Conservation (phyloP, 2,113 vertebrate species). For the Mesocricetus auratus region DNA sequence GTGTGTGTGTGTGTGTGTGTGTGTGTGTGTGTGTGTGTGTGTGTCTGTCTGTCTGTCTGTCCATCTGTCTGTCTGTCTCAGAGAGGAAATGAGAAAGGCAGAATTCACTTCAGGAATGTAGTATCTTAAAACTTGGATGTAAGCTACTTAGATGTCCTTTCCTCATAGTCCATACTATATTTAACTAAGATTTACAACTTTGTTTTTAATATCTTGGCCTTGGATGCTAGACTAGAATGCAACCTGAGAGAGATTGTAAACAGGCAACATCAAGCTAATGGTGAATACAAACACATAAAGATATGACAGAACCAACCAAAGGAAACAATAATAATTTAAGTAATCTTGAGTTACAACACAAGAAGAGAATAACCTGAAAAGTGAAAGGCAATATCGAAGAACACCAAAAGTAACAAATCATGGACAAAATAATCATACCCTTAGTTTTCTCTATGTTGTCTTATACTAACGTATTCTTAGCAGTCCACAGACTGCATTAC, state of each 20-base stretch:
- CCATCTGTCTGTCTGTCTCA: too few relatives aligned
- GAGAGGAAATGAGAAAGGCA: too few relatives aligned
- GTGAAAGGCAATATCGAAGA: slow-evolving; percentile 13
- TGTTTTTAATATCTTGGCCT: not conserved
- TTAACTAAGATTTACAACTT: not conserved
- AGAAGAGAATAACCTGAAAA: slow-evolving; percentile 25
- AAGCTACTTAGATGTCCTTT: slow-evolving; percentile 27
- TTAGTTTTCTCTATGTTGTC: slow-evolving; percentile 26
- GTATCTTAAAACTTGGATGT: not conserved
- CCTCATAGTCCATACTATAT: not conserved
- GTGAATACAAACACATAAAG: slow-evolving; percentile 44
- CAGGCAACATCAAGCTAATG: slow-evolving; percentile 3
- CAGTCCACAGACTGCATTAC: slow-evolving; percentile 38
- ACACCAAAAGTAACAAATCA: slow-evolving; percentile 22
- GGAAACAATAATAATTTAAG: not conserved
- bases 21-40: too few relatives aligned
- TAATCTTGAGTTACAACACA: not conserved
- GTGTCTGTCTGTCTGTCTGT: too few relatives aligned
- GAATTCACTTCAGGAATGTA: not conserved
- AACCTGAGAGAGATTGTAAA: slow-evolving; percentile 40
- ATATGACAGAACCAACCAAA: slow-evolving; percentile 9
- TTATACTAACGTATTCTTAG: slow-evolving; percentile 23
- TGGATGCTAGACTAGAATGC: slow-evolving; percentile 9
- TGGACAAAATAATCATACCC: slow-evolving; percentile 1
- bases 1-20: too few relatives aligned